Conservation (phyloP, 1,140 invertebrate genomes). For the Drosophila kanapiae region DNA sequence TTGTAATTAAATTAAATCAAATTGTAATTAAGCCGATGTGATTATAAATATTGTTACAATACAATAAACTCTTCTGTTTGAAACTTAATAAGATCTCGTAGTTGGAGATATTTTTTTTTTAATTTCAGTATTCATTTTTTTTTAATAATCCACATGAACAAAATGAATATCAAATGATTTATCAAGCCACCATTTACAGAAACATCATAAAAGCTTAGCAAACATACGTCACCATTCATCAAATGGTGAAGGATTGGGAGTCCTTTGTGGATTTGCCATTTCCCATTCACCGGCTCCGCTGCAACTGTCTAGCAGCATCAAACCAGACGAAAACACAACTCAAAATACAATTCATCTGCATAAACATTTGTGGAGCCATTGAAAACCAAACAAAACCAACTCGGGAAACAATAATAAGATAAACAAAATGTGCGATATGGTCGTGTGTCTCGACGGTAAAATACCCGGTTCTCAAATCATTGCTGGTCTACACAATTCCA, state of each 20-base stretch:
- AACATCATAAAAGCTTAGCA: slow-evolving; percentile 67
- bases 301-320: slow-evolving; percentile 16
- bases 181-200: slow-evolving; percentile 45
- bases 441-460: slow-evolving; percentile 3
- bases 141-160: not conserved
- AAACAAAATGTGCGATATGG: slow-evolving; percentile 34
- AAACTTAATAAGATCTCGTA: not conserved
- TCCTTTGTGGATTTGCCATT: slow-evolving; percentile 10
- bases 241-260: slow-evolving; percentile 42
- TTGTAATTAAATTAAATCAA: no score
- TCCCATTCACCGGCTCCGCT: not conserved
- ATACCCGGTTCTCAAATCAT: not conserved
- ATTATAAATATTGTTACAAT: no score
- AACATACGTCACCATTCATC: slow-evolving; percentile 67
- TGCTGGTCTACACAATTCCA: not conserved
- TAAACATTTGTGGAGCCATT: slow-evolving; percentile 82
- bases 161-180: not conserved
- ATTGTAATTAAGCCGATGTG: no score
- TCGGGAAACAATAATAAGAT: slow-evolving; percentile 53
- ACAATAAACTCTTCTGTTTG: no score
- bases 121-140: not conserved
- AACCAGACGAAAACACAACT: slow-evolving; percentile 71
- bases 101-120: not conserved
- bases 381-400: slow-evolving; percentile 67
- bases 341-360: slow-evolving; percentile 82